Conservation (phyloP, 2,113 vertebrate species). For the Arenaria interpres region DNA sequence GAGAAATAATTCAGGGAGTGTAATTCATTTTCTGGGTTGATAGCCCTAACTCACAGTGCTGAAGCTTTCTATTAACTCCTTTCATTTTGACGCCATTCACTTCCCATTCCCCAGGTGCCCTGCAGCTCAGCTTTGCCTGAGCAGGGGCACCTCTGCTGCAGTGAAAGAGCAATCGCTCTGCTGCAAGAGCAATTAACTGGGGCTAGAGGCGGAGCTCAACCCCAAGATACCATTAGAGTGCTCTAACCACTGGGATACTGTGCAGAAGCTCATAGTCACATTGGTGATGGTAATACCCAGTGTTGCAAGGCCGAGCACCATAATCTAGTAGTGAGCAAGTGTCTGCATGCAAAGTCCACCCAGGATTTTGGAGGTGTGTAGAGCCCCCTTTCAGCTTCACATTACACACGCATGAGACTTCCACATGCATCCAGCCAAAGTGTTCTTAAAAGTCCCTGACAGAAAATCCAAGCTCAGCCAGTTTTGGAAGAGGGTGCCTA, state of each 20-base stretch:
- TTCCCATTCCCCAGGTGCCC: background rate
- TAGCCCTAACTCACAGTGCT: background rate
- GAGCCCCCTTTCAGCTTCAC: background rate
- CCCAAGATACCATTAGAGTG: background rate
- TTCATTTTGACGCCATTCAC: background rate
- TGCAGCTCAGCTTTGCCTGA: background rate
- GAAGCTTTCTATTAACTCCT: background rate
- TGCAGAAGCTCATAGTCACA: background rate
- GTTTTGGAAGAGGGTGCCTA: background rate
- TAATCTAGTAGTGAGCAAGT: background rate
- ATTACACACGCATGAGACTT: background rate
- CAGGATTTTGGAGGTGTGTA: background rate
- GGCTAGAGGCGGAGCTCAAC: background rate
- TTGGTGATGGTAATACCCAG: background rate
- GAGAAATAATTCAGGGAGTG: background rate
- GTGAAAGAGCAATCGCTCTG: background rate
- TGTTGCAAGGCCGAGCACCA: background rate
- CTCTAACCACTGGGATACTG: background rate
- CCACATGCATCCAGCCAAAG: background rate
- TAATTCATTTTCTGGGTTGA: background rate
- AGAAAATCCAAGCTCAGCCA: background rate
- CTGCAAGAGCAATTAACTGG: background rate
- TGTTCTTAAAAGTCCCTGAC: background rate
- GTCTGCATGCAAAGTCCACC: background rate
- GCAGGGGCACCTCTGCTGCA: background rate